phyloP scores from a whole-genome alignment of 2,113 vertebrate genomes.

The Macroglossus sobrinus region DNA sequence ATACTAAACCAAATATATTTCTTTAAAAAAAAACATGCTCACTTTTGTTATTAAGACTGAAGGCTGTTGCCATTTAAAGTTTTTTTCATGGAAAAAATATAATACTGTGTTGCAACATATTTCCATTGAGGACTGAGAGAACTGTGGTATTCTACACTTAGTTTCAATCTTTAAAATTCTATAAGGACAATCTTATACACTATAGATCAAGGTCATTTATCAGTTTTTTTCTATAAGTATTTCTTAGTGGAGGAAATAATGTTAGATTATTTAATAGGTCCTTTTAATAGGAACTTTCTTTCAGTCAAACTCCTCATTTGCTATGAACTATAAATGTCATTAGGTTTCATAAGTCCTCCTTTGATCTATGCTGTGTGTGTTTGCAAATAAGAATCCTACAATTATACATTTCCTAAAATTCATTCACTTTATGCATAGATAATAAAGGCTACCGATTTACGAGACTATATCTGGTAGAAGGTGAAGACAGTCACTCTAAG shows the following conservation, averaged over 20 bases:
- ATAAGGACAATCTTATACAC: background rate
- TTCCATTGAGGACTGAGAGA: background rate
- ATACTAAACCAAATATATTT: background rate
- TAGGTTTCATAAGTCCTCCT: background rate
- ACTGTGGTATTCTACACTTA: background rate
- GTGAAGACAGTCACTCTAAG: background rate
- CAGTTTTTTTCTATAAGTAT: background rate
- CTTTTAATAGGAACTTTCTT: background rate
- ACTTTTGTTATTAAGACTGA: background rate
- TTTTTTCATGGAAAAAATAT: background rate
- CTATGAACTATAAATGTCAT: background rate
- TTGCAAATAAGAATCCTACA: background rate
- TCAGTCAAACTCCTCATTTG: background rate
- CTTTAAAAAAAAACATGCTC: background rate
- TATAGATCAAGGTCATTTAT: background rate
- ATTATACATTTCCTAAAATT: background rate
- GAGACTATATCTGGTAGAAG: background rate
- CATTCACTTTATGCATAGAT: background rate
- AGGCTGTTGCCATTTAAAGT: background rate
- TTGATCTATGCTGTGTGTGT: background rate
- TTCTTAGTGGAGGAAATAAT: background rate
- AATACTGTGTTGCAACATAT: background rate
- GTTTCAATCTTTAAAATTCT: constrained; percentile 20
- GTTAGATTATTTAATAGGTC: background rate
- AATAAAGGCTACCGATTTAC: background rate